Percentiles rank a stretch among this genome's conserved stretches.
Evolutionary conservation across 2,888 invertebrate genomes (phyloP).

Genomic region (Tridacna crocea): DNA sequence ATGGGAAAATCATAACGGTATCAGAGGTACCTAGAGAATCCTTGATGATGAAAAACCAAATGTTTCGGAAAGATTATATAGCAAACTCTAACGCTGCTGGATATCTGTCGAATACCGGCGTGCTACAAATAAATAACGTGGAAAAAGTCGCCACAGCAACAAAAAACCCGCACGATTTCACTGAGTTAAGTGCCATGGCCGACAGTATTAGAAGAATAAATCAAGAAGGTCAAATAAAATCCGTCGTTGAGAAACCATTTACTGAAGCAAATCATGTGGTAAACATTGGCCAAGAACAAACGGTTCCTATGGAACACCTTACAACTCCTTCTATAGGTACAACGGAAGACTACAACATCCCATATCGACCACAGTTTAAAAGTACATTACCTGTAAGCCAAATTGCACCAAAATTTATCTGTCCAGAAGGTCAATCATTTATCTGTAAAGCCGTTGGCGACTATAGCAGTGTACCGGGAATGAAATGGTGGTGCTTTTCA

Average conservation of each 20-base stretch:
- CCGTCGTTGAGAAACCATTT: not conserved
- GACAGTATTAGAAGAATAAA: not conserved
- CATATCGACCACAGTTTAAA: not conserved
- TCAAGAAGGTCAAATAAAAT: too few relatives aligned
- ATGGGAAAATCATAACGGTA: not conserved
- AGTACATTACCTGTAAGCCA: not conserved
- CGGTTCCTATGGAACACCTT: not conserved
- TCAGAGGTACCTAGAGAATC: not conserved
- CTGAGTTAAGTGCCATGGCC: not conserved
- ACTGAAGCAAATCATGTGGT: not conserved
- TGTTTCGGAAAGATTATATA: not conserved
- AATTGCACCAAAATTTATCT: not conserved
- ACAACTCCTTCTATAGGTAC: not conserved
- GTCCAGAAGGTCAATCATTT: constrained; percentile 25
- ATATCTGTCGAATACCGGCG: not conserved
- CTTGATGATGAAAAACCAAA: not conserved
- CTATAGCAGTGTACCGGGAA: constrained; percentile 42
- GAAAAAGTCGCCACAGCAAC: not conserved
- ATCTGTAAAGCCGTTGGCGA: constrained; percentile 42
- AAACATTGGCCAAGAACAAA: not conserved
- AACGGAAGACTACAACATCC: not conserved
- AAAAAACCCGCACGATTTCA: not conserved
- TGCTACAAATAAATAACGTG: not conserved
- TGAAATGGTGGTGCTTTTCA: constrained; percentile 57
- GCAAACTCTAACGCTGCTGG: not conserved